Evolutionary conservation across 2,113 vertebrate genomes (phyloP).

Genomic region (Tenebrosternarchus preto): DNA sequence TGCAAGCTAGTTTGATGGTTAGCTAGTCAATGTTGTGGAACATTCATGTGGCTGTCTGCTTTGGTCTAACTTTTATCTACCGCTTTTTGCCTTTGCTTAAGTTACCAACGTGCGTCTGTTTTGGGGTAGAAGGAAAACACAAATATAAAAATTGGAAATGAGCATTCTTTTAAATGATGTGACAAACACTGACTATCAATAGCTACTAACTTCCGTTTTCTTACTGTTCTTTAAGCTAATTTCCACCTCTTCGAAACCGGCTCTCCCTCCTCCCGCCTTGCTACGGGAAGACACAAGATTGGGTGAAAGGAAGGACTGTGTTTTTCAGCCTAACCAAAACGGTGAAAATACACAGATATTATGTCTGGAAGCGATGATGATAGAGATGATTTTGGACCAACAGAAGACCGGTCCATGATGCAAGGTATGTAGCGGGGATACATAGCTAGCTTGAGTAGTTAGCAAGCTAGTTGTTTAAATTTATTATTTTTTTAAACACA

Average conservation of each 20-base stretch:
- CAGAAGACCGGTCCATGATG: conserved; percentile 67
- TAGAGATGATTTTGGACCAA: conserved; percentile 71
- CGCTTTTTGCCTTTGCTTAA: conserved; percentile 6
- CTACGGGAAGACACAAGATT: conserved; percentile 59
- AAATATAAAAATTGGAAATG: neutral
- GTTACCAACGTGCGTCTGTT: no score
- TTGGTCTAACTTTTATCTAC: neutral
- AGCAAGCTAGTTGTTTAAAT: neutral
- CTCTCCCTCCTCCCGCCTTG: conserved; percentile 48
- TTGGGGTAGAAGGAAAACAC: no score
- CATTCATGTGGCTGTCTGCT: conserved; percentile 11
- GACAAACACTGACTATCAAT: neutral
- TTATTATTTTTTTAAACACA: neutral
- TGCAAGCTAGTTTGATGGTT: conserved; percentile 35
- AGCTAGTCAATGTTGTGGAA: neutral
- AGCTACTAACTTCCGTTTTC: conserved; percentile 68
- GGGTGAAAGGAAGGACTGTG: conserved; percentile 43
- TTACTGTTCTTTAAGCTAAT: conserved; percentile 59
- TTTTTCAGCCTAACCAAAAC: conserved; percentile 34
- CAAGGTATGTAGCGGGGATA: conserved; percentile 67
- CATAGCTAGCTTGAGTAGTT: neutral
- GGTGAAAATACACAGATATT: conserved; percentile 26
- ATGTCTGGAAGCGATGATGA: conserved; percentile 81
- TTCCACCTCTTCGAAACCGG: conserved; percentile 48
- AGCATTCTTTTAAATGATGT: neutral